Base-by-base conservation (phyloP, 1,140 invertebrate species). In the Scaptomyza hsui region DNA sequence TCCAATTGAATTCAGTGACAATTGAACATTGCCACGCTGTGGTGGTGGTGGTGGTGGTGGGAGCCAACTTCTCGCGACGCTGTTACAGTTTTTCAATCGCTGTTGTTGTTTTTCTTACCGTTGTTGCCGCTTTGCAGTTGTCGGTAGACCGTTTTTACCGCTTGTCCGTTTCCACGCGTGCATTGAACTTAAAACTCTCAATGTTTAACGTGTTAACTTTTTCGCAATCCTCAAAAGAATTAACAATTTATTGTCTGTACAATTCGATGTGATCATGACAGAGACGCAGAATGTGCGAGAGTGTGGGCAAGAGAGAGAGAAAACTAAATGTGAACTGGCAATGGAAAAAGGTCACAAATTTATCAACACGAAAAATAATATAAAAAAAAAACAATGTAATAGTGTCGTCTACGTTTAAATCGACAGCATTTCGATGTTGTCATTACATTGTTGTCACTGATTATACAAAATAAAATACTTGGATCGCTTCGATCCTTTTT, bases 11-110 rank as follows among this genome's bases (percentile, higher is more conserved):
- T 51, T 71, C 68, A 72, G 67, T 67, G 61, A 80, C 72, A 75
- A 70, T 78, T 76, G 69, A 74, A 65, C 76, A 78, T 78, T 74
- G 65, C 77, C 59, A 72, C 78, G 57, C 67, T 63, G 67, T 72
- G 62, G 77, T 61, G 76, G 65, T 68, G 55, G 52, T 57, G 62
- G 51, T 57, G 69, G 76, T 55, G 45, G 64, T 67, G 47, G 39
- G 19, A n/a, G 59, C 47, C 9, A 39, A 12, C 13, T 26, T 21
- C 60, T 52, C 35, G 61, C 24, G 61, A 15, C 37, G 51, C 41
- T 15, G 48, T 62, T 61, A 41, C 42, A 64, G 12, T 52, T 18
- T 4, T 41, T 19, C n/a, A n/a, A n/a, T n/a, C n/a, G 18, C 10
- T 9, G 15, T 16, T 39, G 48, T 32, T 12, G 48, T 6, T 48